A percentile compares a stretch with the other conserved stretches of the same genome.
These are phyloP conservation scores for Lemur catta DNA, from an alignment of 2,797 vertebrate genomes.

Conservation along the genomic window DNA sequence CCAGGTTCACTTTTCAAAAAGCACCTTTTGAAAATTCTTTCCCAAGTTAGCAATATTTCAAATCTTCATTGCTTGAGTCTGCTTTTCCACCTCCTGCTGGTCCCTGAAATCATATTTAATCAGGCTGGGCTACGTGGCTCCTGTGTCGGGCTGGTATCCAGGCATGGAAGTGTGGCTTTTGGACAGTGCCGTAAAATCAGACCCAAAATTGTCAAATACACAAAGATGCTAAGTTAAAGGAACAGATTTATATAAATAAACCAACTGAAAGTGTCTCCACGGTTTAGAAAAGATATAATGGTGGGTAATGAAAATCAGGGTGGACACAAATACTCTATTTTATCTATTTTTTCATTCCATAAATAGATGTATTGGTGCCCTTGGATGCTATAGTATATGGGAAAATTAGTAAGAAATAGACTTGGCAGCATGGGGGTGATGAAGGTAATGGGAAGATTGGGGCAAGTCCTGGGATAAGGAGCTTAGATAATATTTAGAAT, in stretches of 20 bases:
- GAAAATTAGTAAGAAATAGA: slow-evolving; percentile 14
- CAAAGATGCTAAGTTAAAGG: not conserved
- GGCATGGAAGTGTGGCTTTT: not conserved
- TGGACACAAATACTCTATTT: not conserved
- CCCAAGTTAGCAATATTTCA: not conserved
- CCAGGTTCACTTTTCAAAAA: not conserved
- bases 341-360: not conserved
- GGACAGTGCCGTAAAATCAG: not conserved
- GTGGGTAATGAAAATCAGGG: not conserved
- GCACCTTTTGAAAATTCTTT: slow-evolving; percentile 32
- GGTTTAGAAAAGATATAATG: not conserved
- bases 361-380: not conserved
- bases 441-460: not conserved
- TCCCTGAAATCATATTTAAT: not conserved
- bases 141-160: not conserved
- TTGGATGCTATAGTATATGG: not conserved
- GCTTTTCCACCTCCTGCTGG: not conserved
- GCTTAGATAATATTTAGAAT: not conserved
- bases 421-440: not conserved
- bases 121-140: not conserved
- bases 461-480: not conserved
- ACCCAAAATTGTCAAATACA: not conserved
- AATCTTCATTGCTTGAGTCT: not conserved
- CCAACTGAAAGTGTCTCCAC: not conserved
- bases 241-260: not conserved